A percentile compares a stretch with the other conserved stretches of the same genome.
Evolutionary conservation across 2,113 vertebrate genomes (phyloP).

Genomic region (Pseudonaja textilis): DNA sequence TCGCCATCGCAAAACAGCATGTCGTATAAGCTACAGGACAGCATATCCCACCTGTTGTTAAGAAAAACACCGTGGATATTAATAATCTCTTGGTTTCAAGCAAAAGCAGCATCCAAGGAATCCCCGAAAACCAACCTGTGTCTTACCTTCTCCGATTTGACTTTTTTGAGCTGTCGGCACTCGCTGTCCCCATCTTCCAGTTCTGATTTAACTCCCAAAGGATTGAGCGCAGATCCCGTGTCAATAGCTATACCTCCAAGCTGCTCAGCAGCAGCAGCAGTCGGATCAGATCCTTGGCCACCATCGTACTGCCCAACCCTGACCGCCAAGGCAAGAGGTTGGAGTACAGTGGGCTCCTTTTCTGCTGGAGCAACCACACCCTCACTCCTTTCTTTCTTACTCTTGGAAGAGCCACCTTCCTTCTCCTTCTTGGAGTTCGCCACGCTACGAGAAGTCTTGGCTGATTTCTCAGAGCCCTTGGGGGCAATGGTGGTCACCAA

Average conservation of each 20-base stretch:
- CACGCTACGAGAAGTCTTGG: slow-evolving; percentile 86
- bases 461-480: slow-evolving; percentile 88
- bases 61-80: accelerated
- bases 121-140: not conserved
- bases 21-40: not conserved
- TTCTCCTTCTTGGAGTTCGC: slow-evolving; percentile 94
- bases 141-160: slow-evolving; percentile 98
- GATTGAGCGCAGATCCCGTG: slow-evolving; percentile 87
- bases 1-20: not conserved
- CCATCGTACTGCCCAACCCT: slow-evolving; percentile 87
- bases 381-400: slow-evolving; percentile 95
- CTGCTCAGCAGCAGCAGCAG: slow-evolving; percentile 81
- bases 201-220: slow-evolving; percentile 89
- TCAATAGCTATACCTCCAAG: slow-evolving; percentile 95
- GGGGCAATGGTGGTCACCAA: slow-evolving; percentile 75
- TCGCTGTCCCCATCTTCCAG: slow-evolving; percentile 91
- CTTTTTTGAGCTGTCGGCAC: slow-evolving; percentile 91
- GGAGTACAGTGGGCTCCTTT: slow-evolving; percentile 87
- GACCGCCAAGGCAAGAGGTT: slow-evolving; percentile 82
- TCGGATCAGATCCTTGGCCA: slow-evolving; percentile 80
- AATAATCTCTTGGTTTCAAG: not conserved
- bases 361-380: slow-evolving; percentile 78
- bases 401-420: slow-evolving; percentile 87
- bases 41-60: accelerated
- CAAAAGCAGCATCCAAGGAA: not conserved